These are phyloP conservation scores for Cebus imitator DNA, from an alignment of 2,113 vertebrate species.

Conservation along the genomic window DNA sequence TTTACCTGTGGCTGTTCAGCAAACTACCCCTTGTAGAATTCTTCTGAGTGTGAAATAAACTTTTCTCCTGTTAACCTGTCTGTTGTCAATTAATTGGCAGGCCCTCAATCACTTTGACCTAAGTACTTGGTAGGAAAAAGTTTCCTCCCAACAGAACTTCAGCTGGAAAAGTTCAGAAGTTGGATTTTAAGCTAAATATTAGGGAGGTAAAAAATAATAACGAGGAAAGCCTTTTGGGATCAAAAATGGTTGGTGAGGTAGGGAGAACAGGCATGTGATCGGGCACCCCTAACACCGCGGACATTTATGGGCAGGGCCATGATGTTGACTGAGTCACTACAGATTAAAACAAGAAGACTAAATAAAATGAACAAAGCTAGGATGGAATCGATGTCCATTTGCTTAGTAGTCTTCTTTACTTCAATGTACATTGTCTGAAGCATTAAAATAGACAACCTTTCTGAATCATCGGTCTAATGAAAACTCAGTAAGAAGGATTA, in stretches of 20 bases:
- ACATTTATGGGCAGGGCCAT: rapidly evolving
- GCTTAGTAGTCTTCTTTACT: slow-evolving; percentile 56
- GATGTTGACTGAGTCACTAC: not conserved
- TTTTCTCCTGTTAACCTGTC: not conserved
- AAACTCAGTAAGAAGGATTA: not conserved
- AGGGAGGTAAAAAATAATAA: not conserved
- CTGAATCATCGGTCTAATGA: slow-evolving; percentile 41
- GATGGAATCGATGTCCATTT: not conserved
- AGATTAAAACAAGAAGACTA: not conserved
- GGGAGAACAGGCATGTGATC: rapidly evolving
- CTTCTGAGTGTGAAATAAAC: not conserved
- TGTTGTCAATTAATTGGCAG: not conserved
- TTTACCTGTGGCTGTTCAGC: not conserved
- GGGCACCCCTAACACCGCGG: not conserved
- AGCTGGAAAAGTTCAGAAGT: not conserved
- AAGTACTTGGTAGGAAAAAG: not conserved
- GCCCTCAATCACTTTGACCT: not conserved
- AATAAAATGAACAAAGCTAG: not conserved
- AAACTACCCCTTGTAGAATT: not conserved
- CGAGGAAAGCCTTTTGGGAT: not conserved
- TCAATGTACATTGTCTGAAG: not conserved
- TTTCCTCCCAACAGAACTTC: not conserved
- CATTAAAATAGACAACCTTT: slow-evolving; percentile 3
- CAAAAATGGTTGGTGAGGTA: not conserved
- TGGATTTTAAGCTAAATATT: not conserved